Conservation (phyloP, 2,888 invertebrate genomes). For the Phasia obesa region DNA sequence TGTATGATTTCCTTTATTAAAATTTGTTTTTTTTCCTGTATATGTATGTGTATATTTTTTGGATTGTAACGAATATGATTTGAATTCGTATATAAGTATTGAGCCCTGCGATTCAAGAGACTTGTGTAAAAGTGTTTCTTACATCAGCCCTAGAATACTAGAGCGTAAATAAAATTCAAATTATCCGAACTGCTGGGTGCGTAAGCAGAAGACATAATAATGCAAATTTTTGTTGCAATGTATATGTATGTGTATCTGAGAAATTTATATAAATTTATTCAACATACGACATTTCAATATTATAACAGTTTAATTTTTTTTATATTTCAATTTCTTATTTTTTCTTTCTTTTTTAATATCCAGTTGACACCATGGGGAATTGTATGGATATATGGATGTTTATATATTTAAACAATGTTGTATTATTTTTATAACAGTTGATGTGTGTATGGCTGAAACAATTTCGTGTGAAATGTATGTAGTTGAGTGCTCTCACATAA, state of each 20-base stretch:
- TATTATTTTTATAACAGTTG: slow-evolving; percentile 8
- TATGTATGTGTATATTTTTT: slow-evolving; percentile 17
- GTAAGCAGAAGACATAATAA: not conserved
- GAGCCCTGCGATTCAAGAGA: not conserved
- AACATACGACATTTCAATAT: slow-evolving; percentile 60
- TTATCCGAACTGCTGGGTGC: not conserved
- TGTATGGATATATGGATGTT: not conserved
- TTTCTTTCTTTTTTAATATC: slow-evolving; percentile 25
- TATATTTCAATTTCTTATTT: slow-evolving; percentile 32
- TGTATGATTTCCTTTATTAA: slow-evolving; percentile 66
- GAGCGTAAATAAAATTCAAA: not conserved
- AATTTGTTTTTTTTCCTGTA: slow-evolving; percentile 27
- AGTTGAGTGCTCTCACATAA: not conserved
- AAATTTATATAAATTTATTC: slow-evolving; percentile 48
- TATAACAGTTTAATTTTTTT: slow-evolving; percentile 55
- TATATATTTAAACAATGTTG: slow-evolving; percentile 6
- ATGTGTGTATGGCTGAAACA: slow-evolving; percentile 6
- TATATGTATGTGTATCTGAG: not conserved
- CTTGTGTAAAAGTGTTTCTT: no score
- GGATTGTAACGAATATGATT: slow-evolving; percentile 33
- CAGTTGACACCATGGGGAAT: slow-evolving; percentile 61
- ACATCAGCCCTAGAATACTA: no score
- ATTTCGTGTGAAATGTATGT: slow-evolving; percentile 33
- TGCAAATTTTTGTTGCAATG: not conserved
- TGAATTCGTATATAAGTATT: no score